Conservation (phyloP, 1,140 invertebrate genomes). For the Brachionus angularis region DNA sequence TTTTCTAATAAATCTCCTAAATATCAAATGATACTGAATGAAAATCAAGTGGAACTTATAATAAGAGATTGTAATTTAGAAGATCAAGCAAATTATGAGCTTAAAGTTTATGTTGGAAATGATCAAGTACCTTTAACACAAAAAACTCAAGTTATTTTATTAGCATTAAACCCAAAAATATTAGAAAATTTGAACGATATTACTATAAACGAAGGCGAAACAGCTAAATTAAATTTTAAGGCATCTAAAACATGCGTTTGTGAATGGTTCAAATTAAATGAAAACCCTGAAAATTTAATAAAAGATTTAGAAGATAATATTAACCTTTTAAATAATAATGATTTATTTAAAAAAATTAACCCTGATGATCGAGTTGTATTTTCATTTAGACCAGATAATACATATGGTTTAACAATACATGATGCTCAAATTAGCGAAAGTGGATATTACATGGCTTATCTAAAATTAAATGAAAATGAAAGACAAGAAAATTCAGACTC, state of each 20-base stretch:
- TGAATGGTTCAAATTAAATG: constrained; percentile 1
- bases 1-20: constrained; percentile 32
- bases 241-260: background rate
- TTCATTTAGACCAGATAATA: background rate
- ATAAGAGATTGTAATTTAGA: constrained; percentile 20
- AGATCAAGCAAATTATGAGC: constrained; percentile 17
- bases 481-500: background rate
- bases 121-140: background rate
- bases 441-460: background rate
- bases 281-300: background rate
- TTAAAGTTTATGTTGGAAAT: background rate
- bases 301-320: background rate
- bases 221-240: background rate
- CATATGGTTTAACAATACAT: background rate
- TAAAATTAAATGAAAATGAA: background rate
- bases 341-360: background rate
- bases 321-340: background rate
- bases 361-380: background rate
- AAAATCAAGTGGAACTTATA: background rate
- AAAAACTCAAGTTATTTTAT: background rate
- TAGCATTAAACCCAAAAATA: background rate
- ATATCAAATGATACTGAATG: background rate
- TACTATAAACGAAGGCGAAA: background rate
- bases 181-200: background rate
- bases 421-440: background rate